phyloP scores from a whole-genome alignment of 2,797 vertebrate species.

The Sebastes vulpes region DNA sequence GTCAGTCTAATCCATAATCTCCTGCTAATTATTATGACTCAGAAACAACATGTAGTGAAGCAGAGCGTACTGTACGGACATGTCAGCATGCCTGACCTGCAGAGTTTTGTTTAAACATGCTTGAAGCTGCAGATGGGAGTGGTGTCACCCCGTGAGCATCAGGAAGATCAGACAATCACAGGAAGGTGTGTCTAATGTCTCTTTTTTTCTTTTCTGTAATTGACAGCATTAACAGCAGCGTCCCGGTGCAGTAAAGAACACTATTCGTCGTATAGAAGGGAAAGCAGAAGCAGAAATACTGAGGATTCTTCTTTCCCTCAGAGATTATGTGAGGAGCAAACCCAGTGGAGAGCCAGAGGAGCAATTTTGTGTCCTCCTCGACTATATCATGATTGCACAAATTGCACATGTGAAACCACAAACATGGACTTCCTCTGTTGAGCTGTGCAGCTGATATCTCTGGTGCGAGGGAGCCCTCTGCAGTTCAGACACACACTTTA shows the following conservation, averaged over 20 bases:
- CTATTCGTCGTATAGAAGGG: too few relatives aligned
- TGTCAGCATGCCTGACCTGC: background rate
- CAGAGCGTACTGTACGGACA: background rate
- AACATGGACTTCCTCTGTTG: background rate
- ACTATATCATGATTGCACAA: background rate
- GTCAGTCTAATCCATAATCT: background rate
- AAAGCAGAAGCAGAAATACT: background rate
- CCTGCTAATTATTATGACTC: background rate
- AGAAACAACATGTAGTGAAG: background rate
- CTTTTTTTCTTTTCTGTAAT: background rate
- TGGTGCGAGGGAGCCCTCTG: conserved; percentile 44
- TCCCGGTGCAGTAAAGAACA: background rate
- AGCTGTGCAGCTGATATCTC: background rate
- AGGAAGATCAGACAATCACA: conserved; percentile 46
- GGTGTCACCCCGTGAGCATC: background rate
- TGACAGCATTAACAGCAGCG: background rate
- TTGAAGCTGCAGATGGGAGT: conserved; percentile 1
- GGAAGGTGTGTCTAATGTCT: conserved; percentile 17
- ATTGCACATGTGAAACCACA: conserved; percentile 18
- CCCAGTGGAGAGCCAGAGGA: background rate
- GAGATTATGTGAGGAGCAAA: background rate
- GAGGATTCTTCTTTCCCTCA: background rate
- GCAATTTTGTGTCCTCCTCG: background rate
- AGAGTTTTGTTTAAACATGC: conserved; percentile 1
- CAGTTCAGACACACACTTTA: background rate